These are phyloP conservation scores for Drosophila nebulosa DNA, from an alignment of 1,140 invertebrate species.

Conservation along the genomic window DNA sequence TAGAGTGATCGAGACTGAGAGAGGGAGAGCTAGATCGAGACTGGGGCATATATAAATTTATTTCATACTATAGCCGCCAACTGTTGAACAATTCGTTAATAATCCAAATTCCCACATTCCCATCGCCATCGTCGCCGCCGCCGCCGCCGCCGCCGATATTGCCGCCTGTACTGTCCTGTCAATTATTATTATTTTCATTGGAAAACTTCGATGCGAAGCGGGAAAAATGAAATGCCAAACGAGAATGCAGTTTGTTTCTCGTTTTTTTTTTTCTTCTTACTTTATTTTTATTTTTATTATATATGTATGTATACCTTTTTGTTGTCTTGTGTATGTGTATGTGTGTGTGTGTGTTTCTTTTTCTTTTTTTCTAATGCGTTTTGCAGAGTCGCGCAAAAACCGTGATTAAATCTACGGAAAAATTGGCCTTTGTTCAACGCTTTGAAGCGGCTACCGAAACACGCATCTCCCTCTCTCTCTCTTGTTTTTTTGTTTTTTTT, in stretches of 20 bases:
- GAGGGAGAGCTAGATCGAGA: background rate
- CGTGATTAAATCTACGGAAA: slow-evolving; percentile 77
- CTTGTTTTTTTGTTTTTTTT: too few relatives aligned
- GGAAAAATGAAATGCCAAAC: slow-evolving; percentile 73
- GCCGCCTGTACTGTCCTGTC: slow-evolving; percentile 40
- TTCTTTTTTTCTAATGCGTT: slow-evolving; percentile 68
- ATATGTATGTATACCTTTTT: slow-evolving; percentile 10
- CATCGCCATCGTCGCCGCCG: slow-evolving; percentile 40
- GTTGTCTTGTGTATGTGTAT: slow-evolving; percentile 14
- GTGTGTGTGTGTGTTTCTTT: background rate
- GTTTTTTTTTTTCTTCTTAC: slow-evolving; percentile 14
- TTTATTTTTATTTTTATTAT: background rate
- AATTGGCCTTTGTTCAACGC: slow-evolving; percentile 72
- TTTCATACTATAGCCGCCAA: background rate
- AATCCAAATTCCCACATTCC: slow-evolving; percentile 77
- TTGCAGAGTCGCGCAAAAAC: slow-evolving; percentile 48
- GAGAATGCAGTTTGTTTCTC: slow-evolving; percentile 12
- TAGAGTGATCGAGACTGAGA: background rate
- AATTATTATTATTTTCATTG: slow-evolving; percentile 80
- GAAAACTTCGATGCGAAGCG: slow-evolving; percentile 62
- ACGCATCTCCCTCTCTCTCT: slow-evolving; percentile 28
- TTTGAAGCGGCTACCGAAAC: slow-evolving; percentile 48
- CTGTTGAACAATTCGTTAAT: slow-evolving; percentile 72
- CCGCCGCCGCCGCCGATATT: slow-evolving; percentile 27
- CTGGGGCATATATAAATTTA: slow-evolving; percentile 13